A percentile compares a stretch with the other conserved stretches of the same genome.
Evolutionary conservation across 2,797 vertebrate genomes (phyloP).

Genomic region (Lutjanus argentimaculatus): DNA sequence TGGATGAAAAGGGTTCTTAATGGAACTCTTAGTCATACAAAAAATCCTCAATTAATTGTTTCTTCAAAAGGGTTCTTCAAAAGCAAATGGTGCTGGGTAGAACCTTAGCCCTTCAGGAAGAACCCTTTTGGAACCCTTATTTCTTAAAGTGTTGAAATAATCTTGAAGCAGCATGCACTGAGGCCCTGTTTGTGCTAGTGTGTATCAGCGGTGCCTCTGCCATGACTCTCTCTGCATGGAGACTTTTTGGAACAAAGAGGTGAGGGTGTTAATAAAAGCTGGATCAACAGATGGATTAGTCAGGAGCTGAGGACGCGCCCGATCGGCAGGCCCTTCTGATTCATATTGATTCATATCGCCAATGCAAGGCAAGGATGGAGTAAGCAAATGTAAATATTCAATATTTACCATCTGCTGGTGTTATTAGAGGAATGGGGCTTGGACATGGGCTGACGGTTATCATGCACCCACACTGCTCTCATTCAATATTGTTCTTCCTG

Average conservation of each 20-base stretch:
- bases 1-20: too few species aligned
- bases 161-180: conserved; percentile 17
- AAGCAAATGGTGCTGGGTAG: too few species aligned
- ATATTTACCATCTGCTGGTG: conserved; percentile 87
- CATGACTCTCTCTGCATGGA: conserved; percentile 30
- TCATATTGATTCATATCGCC: conserved; percentile 85
- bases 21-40: too few species aligned
- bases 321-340: conserved; percentile 62
- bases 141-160: background rate
- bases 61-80: too few species aligned
- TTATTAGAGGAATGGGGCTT: conserved; percentile 85
- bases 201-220: conserved; percentile 1
- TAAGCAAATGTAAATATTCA: conserved; percentile 90
- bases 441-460: conserved; percentile 76
- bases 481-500: conserved; percentile 77
- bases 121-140: too few species aligned
- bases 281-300: conserved; percentile 82
- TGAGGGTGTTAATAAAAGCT: conserved; percentile 81
- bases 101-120: too few species aligned
- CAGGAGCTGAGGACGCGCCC: conserved; percentile 55
- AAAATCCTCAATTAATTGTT: too few species aligned
- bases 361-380: conserved; percentile 75
- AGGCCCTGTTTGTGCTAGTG: conserved; percentile 30
- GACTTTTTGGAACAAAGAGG: conserved; percentile 73
- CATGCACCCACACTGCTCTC: conserved; percentile 65